Evolutionary conservation across 2,888 invertebrate species (phyloP).

Genomic region (Caenorhabditis imperialis): DNA sequence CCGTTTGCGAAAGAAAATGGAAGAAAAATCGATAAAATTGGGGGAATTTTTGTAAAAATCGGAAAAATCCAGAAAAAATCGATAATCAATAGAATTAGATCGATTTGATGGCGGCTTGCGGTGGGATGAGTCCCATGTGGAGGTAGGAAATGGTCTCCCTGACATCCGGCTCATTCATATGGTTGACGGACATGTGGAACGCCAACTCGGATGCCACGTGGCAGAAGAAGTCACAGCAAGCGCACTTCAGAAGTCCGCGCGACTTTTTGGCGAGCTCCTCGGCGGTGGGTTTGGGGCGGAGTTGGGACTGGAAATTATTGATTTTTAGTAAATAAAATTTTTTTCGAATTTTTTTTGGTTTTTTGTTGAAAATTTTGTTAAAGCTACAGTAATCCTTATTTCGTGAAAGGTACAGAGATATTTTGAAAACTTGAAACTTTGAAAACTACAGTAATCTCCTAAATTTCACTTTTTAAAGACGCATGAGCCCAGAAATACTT

Average conservation of each 20-base stretch:
- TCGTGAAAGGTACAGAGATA: too few species aligned
- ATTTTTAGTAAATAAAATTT: too few species aligned
- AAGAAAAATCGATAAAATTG: neutral
- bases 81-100: constrained; percentile 1
- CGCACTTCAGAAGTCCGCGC: constrained; percentile 19
- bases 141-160: constrained; percentile 23
- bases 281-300: constrained; percentile 6
- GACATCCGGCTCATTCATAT: constrained; percentile 15
- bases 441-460: too few species aligned
- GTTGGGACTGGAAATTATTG: constrained; percentile 12
- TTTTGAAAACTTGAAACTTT: too few species aligned
- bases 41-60: neutral
- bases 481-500: too few species aligned
- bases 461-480: too few species aligned
- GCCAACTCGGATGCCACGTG: constrained; percentile 30
- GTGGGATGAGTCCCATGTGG: constrained; percentile 40
- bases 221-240: constrained; percentile 31
- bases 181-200: constrained; percentile 37
- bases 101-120: constrained; percentile 9
- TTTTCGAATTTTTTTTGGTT: too few species aligned
- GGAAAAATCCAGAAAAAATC: neutral
- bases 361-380: too few species aligned
- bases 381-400: too few species aligned
- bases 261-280: constrained; percentile 10
- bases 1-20: too few species aligned